Base-by-base conservation (phyloP, 2,888 invertebrate species). In the Oegoconia quadripuncta region DNA sequence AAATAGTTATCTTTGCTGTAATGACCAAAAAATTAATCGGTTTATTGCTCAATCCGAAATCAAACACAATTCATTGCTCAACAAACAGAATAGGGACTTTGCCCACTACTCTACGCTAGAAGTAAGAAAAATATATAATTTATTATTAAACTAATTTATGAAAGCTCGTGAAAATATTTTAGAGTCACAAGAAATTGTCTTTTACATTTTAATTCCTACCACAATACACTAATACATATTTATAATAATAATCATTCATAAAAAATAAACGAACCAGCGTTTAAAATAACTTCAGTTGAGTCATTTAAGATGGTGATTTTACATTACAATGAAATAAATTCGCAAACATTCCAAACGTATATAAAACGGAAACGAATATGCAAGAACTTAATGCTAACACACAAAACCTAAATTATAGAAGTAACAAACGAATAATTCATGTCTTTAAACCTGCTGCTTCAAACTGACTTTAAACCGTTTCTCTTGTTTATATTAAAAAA, bases 81-180 rank as follows among this genome's bases (percentile, higher is more conserved):
- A 63, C 56, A 60, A 59, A 64, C 68, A 62, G 51, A 52, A 60
- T 51, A 59, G n/a, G n/a, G n/a, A 12, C 13, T 46, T 54, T 60
- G 54, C 55, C 58, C 64, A 61, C 57, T 74, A 74, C 58, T 54
- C 77, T 76, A 77, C 61, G 56, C 74, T 83, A 82, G 62, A 71
- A 76, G 82, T 86, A 86, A 79, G 78, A 84, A 86, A 86, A 86
- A 86, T 84, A 86, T 81, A 84, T 77, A 72, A 57, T 59, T 56
- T 39, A 29, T 48, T 68, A 27, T 57, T 63, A 59, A 76, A 80
- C 75, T 79, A 80, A 77, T 75, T 67, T 80, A 74, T 72, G 73
- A 81, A 86, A 86, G 86, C 86, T 86, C 86, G 72, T 82, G 83
- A 80, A 74, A 77, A 72, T 71, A 68, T 74, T 72, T 46, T 55